Base-by-base conservation (phyloP, 1,140 invertebrate species). In the Harpegnathos saltator region DNA sequence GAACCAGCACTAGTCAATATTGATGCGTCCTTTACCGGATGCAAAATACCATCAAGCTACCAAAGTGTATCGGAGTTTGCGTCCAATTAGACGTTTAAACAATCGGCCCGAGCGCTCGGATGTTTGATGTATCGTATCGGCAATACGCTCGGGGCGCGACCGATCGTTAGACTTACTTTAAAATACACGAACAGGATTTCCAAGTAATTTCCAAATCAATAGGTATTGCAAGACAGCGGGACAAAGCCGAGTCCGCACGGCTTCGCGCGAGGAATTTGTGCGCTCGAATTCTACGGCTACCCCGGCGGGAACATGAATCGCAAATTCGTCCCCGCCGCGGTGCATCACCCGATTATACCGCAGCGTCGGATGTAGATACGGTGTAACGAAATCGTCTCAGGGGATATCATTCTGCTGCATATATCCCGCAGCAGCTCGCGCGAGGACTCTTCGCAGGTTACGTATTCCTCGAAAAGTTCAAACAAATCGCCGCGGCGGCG, bases 151-250 rank as follows among this genome's bases (percentile, higher is more conserved):
- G 26, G 19, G 24, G 12, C 3, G 24, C 59, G 26, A 22, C 15
- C 26, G 59, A 14, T 63, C n/a, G 17, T 58, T 44, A 71, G 65
- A 54, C 17, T 24, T 68, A 50, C 19, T 73, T 68, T 52, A 80
- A 84, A 68, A n/a, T 52, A 14, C 33, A 26, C 24, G 52, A 50
- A 50, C 56, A 19, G 26, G 44, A 68, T 65, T 44, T 11, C 54
- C 5, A 7, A 61, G 48, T 82, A 85, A 88, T 89, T 89, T 88
- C 61, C 50, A 85, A 89, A 89, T 88, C 87, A 85, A 85, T 88
- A 75, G 73, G 62, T 59, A 22, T 63, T 78, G 48, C 65, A 54
- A n/a, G 62, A 44, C 38, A 9, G 38, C 33, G 7, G 56, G 3
- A 58, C 59, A 59, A 82, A 83, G 44, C 73, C 52, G 19, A 7